Evolutionary conservation across 2,113 vertebrate genomes (phyloP).

Genomic region (Alexandromys fortis): DNA sequence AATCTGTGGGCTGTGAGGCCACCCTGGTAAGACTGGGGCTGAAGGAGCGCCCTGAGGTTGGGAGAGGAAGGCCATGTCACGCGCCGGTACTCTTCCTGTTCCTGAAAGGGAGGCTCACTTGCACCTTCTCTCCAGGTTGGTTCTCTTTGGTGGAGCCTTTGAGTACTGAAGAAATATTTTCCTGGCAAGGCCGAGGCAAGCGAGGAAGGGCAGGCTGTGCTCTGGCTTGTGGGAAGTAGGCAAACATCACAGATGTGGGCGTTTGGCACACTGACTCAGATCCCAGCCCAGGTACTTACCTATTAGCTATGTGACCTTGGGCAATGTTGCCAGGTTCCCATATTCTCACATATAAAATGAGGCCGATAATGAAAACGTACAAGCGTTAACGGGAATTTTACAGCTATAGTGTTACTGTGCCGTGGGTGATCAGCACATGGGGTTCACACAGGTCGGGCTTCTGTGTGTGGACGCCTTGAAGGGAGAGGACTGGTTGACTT

Average conservation of each 20-base stretch:
- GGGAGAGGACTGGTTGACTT: neutral
- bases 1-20: neutral
- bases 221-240: neutral
- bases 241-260: neutral
- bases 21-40: neutral
- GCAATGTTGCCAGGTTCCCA: neutral
- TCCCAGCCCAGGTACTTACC: neutral
- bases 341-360: constrained; percentile 39
- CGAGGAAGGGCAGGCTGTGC: neutral
- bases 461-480: neutral
- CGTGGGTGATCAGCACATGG: neutral
- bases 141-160: neutral
- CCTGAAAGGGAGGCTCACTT: neutral
- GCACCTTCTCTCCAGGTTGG: neutral
- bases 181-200: neutral
- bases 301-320: neutral
- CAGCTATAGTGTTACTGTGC: neutral
- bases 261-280: neutral
- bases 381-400: neutral
- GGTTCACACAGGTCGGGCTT: neutral
- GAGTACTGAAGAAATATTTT: neutral
- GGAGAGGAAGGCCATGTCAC: neutral
- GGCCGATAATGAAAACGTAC: neutral
- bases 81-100: neutral
- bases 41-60: neutral